phyloP scores from a whole-genome alignment of 2,797 vertebrate genomes.

The Pipistrellus nathusii region DNA sequence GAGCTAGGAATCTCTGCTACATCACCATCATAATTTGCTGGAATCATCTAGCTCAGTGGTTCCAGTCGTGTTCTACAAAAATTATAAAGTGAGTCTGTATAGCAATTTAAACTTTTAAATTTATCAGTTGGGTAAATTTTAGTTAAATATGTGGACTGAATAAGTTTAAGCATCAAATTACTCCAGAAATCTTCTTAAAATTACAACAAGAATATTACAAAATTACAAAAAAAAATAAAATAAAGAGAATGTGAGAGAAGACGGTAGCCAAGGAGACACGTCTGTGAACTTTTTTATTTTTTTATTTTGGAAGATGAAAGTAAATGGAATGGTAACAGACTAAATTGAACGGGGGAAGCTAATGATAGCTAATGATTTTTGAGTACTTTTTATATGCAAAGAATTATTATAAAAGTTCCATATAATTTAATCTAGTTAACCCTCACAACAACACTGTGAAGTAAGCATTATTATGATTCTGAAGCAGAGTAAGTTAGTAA shows the following conservation, averaged over 20 bases:
- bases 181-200: conserved; percentile 26
- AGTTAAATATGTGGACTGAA: not conserved
- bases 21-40: not conserved
- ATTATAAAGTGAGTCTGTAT: not conserved
- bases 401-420: not conserved
- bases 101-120: conserved; percentile 54
- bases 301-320: not conserved
- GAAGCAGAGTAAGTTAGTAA: not conserved
- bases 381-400: not conserved
- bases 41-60: conserved; percentile 1
- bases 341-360: not conserved
- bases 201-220: not conserved
- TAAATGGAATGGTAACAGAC: not conserved
- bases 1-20: not conserved
- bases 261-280: not conserved
- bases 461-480: not conserved
- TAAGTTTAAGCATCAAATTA: conserved; percentile 24
- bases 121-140: conserved; percentile 26
- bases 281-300: not conserved
- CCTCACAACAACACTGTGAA: not conserved
- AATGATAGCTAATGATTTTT: not conserved
- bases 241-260: not conserved
- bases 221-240: conserved; percentile 21
- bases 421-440: not conserved
- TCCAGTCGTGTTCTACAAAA: not conserved